Conservation (phyloP, 1,140 invertebrate genomes). For the Bombus affinis region DNA sequence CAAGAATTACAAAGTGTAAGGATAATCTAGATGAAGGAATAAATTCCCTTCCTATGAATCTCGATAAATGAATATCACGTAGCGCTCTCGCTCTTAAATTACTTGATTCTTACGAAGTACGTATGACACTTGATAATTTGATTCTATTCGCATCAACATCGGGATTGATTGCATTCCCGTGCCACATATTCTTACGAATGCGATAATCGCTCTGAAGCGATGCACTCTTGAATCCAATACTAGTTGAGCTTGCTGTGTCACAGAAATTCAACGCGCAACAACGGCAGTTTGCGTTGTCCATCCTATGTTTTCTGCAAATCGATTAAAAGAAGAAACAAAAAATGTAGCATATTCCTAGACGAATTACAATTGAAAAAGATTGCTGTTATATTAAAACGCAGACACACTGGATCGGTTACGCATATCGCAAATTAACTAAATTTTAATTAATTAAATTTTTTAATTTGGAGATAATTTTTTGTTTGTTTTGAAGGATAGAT, state of each 20-base stretch:
- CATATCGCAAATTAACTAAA: slow-evolving; percentile 41
- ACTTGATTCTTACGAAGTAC: slow-evolving; percentile 19
- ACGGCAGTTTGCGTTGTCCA: neutral
- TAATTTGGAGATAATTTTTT: too few species aligned
- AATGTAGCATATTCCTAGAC: too few species aligned
- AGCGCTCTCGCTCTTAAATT: neutral
- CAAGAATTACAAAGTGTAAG: neutral
- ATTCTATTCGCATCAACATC: slow-evolving; percentile 17
- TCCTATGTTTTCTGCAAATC: neutral
- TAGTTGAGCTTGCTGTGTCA: neutral
- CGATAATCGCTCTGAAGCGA: slow-evolving; percentile 8
- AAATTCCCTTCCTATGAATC: slow-evolving; percentile 6
- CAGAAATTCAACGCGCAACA: neutral
- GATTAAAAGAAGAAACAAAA: neutral
- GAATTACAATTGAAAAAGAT: neutral
- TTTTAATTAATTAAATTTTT: too few species aligned
- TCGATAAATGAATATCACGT: slow-evolving; percentile 1
- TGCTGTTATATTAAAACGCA: slow-evolving; percentile 16
- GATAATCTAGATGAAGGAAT: neutral
- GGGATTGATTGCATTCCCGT: slow-evolving; percentile 15
- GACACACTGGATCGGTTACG: slow-evolving; percentile 11
- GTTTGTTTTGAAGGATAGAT: too few species aligned
- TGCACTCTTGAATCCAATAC: neutral
- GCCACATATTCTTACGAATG: slow-evolving; percentile 1
- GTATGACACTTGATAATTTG: slow-evolving; percentile 24